Evolutionary conservation across 1,140 invertebrate species (phyloP).

Genomic region (Pomacea maculata): DNA sequence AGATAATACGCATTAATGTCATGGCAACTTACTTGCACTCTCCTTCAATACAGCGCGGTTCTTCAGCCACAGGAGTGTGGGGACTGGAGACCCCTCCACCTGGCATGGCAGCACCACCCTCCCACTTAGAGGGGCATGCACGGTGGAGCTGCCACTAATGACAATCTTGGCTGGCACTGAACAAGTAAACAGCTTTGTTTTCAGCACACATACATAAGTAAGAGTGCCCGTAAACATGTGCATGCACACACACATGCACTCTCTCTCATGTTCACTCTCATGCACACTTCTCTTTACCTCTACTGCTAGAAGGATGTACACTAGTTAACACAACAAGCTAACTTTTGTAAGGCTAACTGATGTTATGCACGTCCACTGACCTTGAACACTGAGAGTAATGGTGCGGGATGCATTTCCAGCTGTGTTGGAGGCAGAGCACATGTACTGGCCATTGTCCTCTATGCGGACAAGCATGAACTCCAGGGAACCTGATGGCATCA

Average conservation of each 20-base stretch:
- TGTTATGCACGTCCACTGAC: conserved; percentile 33
- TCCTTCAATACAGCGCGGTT: conserved; percentile 36
- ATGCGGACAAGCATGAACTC: conserved; percentile 63
- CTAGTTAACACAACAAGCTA: neutral
- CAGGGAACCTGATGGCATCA: conserved; percentile 61
- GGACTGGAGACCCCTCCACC: conserved; percentile 62
- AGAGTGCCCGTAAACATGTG: neutral
- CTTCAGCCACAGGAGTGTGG: conserved; percentile 62
- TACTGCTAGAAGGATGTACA: neutral
- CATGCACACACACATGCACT: neutral
- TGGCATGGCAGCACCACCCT: conserved; percentile 61
- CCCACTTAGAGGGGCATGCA: conserved; percentile 40
- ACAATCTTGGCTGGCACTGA: conserved; percentile 54
- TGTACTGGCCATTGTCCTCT: conserved; percentile 65
- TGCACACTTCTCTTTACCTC: no score
- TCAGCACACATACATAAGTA: neutral
- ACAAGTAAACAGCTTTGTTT: conserved; percentile 17
- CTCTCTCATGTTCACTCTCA: neutral
- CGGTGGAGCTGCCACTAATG: conserved; percentile 20
- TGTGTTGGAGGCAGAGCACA: conserved; percentile 73
- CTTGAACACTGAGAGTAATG: conserved; percentile 55
- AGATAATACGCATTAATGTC: neutral
- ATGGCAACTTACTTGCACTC: neutral
- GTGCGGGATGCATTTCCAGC: conserved; percentile 50
- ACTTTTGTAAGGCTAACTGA: neutral